Evolutionary conservation across 2,888 invertebrate species (phyloP).

Genomic region (Drosophila diplacantha): DNA sequence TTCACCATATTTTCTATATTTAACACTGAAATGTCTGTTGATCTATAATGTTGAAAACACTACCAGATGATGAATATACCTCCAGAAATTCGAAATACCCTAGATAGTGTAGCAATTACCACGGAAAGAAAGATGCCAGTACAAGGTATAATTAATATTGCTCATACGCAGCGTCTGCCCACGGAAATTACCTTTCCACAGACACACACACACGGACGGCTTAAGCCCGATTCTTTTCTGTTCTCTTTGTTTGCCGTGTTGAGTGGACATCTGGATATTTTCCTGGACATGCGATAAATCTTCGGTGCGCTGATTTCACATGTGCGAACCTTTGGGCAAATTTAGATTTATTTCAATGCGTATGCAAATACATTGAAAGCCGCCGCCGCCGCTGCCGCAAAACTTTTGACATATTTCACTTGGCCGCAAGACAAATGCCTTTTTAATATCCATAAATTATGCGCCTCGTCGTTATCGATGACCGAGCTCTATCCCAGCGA

Average conservation of each 20-base stretch:
- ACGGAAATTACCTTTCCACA: constrained; percentile 14
- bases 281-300: constrained; percentile 57
- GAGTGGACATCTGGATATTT: constrained; percentile 50
- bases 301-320: constrained; percentile 60
- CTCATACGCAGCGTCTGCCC: constrained; percentile 35
- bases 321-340: constrained; percentile 56
- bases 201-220: neutral
- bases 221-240: constrained; percentile 14
- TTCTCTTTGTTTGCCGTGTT: constrained; percentile 3
- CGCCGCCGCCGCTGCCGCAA: constrained; percentile 4
- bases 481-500: neutral
- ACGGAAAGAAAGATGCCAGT: constrained; percentile 5
- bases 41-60: neutral
- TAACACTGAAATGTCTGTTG: no score
- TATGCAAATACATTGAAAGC: constrained; percentile 46
- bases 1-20: neutral
- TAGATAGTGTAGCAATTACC: constrained; percentile 3
- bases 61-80: neutral
- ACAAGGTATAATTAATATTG: constrained; percentile 28
- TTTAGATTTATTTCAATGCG: constrained; percentile 63
- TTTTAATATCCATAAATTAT: constrained; percentile 59
- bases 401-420: constrained; percentile 66
- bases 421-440: constrained; percentile 54
- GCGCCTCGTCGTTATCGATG: constrained; percentile 25
- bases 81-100: neutral